A percentile compares a stretch with the other conserved stretches of the same genome.
Evolutionary conservation across 2,888 invertebrate genomes (phyloP).

Genomic region (Drepanosiphum platanoidis): DNA sequence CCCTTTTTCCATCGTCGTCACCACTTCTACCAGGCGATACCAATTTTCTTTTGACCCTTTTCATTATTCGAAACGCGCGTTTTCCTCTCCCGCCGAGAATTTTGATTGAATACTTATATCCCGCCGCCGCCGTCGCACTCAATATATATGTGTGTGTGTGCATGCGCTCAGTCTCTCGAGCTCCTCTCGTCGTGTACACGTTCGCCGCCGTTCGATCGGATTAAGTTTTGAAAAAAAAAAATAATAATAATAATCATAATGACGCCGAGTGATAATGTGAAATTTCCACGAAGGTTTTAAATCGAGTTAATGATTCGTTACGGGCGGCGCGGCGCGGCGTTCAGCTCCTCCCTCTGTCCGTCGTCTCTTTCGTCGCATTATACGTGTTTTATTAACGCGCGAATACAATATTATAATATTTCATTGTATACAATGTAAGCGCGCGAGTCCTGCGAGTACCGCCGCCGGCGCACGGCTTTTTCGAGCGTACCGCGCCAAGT

Average conservation of each 20-base stretch:
- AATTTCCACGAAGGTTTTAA: conserved; percentile 48
- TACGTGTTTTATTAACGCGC: neutral
- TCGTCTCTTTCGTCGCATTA: neutral
- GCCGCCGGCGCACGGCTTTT: neutral
- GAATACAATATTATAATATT: conserved; percentile 23
- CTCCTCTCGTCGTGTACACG: neutral
- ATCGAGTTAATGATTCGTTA: conserved; percentile 61
- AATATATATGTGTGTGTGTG: too few species aligned
- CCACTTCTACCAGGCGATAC: conserved; percentile 24
- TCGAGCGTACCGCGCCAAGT: conserved; percentile 10
- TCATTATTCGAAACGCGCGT: conserved; percentile 61
- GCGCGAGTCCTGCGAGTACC: too few species aligned
- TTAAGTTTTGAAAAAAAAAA: conserved; percentile 48
- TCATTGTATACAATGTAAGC: neutral
- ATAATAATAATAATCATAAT: conserved; percentile 31
- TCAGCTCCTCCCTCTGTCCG: neutral
- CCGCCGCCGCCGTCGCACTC: neutral
- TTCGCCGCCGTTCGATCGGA: conserved; percentile 22
- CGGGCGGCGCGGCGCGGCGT: neutral
- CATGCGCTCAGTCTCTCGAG: conserved; percentile 11
- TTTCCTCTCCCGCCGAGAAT: conserved; percentile 57
- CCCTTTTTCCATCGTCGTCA: conserved; percentile 14
- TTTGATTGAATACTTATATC: conserved; percentile 60
- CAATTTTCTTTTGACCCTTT: conserved; percentile 62
- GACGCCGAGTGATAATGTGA: neutral